Evolutionary conservation across 2,113 vertebrate genomes (phyloP).

Genomic region (Oplegnathus fasciatus): DNA sequence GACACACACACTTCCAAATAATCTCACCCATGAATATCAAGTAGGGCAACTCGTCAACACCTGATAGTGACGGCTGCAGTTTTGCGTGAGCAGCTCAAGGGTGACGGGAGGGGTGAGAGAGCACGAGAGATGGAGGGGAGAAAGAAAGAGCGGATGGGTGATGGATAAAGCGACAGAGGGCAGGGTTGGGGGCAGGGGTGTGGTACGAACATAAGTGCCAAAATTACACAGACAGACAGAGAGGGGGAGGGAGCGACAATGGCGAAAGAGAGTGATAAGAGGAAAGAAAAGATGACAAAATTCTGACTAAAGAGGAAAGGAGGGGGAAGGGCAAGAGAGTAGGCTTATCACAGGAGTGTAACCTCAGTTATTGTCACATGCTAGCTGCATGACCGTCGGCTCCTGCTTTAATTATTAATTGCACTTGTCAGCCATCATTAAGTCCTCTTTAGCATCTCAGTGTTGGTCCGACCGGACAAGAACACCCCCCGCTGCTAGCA

Average conservation of each 20-base stretch:
- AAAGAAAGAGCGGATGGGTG: constrained; percentile 34
- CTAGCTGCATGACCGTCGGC: constrained; percentile 85
- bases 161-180: constrained; percentile 27
- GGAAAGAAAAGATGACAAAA: constrained; percentile 52
- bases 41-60: constrained; percentile 88
- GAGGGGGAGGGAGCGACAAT: constrained; percentile 20
- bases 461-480: constrained; percentile 88
- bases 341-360: constrained; percentile 72
- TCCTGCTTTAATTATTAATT: constrained; percentile 94
- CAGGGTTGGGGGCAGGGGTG: constrained; percentile 53
- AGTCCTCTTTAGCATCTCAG: constrained; percentile 91
- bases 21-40: constrained; percentile 93
- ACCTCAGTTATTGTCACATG: constrained; percentile 87
- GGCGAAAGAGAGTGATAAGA: constrained; percentile 3
- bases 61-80: constrained; percentile 86
- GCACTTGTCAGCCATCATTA: constrained; percentile 91
- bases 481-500: constrained; percentile 81
- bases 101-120: constrained; percentile 46
- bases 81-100: constrained; percentile 53
- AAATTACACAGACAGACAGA: constrained; percentile 59
- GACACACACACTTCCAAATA: constrained; percentile 76
- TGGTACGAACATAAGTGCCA: constrained; percentile 57
- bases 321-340: constrained; percentile 28
- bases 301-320: constrained; percentile 28
- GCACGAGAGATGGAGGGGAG: constrained; percentile 16